Evolutionary conservation across 2,113 vertebrate genomes (phyloP).

Genomic region (Cyprinodon tularosa): DNA sequence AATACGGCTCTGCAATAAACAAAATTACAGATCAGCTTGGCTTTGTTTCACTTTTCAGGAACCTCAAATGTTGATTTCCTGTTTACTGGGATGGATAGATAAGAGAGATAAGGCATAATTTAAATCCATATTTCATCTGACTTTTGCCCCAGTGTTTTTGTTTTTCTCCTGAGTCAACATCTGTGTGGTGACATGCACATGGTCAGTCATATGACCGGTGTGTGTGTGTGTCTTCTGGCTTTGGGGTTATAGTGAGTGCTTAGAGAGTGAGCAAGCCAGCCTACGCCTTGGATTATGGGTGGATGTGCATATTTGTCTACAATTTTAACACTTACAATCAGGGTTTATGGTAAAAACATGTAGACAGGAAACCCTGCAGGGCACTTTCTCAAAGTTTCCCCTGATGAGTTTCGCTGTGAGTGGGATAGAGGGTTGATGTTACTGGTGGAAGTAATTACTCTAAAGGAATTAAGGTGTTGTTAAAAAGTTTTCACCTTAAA

Average conservation of each 20-base stretch:
- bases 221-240: slow-evolving; percentile 26
- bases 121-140: slow-evolving; percentile 39
- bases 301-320: slow-evolving; percentile 28
- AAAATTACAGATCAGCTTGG: slow-evolving; percentile 64
- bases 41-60: slow-evolving; percentile 49
- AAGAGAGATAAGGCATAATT: slow-evolving; percentile 23
- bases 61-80: slow-evolving; percentile 60
- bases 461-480: slow-evolving; percentile 33
- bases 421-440: slow-evolving; percentile 18
- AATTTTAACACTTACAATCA: slow-evolving; percentile 37
- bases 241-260: slow-evolving; percentile 13
- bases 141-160: slow-evolving; percentile 27
- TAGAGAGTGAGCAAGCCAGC: background rate
- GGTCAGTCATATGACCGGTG: slow-evolving; percentile 34
- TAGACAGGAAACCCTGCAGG: slow-evolving; percentile 60
- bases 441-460: background rate
- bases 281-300: slow-evolving; percentile 18
- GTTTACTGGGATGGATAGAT: slow-evolving; percentile 55
- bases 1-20: slow-evolving; percentile 61
- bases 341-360: slow-evolving; percentile 46
- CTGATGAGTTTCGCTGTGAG: slow-evolving; percentile 27
- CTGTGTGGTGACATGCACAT: slow-evolving; percentile 27
- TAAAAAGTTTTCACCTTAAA: background rate
- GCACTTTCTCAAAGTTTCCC: slow-evolving; percentile 34
- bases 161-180: slow-evolving; percentile 40